These are phyloP conservation scores for Tetragonula clypearis DNA, from an alignment of 1,140 invertebrate species.

Conservation along the genomic window DNA sequence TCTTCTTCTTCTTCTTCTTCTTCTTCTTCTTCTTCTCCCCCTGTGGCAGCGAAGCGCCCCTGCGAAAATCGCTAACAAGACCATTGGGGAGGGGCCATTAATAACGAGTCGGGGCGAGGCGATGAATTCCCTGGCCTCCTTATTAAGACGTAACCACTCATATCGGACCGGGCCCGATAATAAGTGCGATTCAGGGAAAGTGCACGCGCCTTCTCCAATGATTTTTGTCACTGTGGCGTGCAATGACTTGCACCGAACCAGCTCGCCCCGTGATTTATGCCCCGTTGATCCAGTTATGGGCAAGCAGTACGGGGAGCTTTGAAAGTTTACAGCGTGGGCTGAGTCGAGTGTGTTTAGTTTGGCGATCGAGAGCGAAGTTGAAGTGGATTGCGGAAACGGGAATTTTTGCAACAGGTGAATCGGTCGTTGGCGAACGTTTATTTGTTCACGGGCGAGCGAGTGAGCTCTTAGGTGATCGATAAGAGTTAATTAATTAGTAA, in stretches of 20 bases:
- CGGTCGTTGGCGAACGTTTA: no score
- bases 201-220: neutral
- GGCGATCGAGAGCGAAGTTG: neutral
- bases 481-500: no score
- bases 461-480: no score
- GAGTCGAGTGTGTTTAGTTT: neutral
- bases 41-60: constrained; percentile 63
- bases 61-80: constrained; percentile 75
- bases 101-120: constrained; percentile 49
- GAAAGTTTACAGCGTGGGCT: neutral
- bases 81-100: constrained; percentile 53
- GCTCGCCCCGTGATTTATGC: constrained; percentile 27
- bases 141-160: constrained; percentile 68
- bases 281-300: neutral
- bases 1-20: no score
- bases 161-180: constrained; percentile 33
- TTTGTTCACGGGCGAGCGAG: no score
- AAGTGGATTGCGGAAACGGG: neutral
- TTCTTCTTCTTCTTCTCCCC: constrained; percentile 48
- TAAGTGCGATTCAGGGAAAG: constrained; percentile 63
- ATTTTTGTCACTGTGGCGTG: constrained; percentile 30
- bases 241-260: neutral
- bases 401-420: neutral
- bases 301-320: neutral
- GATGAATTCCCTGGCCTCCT: constrained; percentile 66